These are phyloP conservation scores for Polietes domitor DNA, from an alignment of 2,888 invertebrate species.

Conservation along the genomic window DNA sequence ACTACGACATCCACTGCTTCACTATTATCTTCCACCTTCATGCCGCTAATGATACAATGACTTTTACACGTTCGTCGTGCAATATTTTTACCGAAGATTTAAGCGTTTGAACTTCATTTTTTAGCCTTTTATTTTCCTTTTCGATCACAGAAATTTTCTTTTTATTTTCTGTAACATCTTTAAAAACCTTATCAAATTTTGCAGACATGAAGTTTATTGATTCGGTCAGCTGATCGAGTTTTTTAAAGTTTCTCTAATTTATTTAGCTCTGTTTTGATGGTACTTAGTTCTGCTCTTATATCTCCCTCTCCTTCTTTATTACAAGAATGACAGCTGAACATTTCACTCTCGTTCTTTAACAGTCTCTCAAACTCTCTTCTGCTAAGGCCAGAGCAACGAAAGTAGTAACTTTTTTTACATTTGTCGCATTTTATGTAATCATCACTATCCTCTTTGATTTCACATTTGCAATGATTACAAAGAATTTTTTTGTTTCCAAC, in stretches of 20 bases:
- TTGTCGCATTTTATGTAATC: conserved; percentile 35
- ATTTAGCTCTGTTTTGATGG: conserved; percentile 22
- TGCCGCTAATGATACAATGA: conserved; percentile 20
- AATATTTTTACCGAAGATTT: conserved; percentile 29
- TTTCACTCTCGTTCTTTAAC: conserved; percentile 9
- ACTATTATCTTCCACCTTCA: neutral
- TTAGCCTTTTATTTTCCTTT: conserved; percentile 34
- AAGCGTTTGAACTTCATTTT: conserved; percentile 9
- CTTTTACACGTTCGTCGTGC: conserved; percentile 1
- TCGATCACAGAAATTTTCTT: conserved; percentile 1
- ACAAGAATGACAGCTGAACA: neutral
- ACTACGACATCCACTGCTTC: conserved; percentile 14
- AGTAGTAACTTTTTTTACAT: conserved; percentile 22
- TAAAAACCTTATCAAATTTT: conserved; percentile 23
- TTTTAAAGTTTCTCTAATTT: conserved; percentile 12
- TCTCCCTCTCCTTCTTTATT: neutral
- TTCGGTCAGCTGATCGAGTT: conserved; percentile 25
- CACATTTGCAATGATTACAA: conserved; percentile 27
- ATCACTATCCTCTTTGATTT: conserved; percentile 30
- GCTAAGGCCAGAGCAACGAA: conserved; percentile 23
- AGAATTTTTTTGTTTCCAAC: conserved; percentile 7
- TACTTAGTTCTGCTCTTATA: neutral
- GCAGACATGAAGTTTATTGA: conserved; percentile 15
- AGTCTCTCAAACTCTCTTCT: conserved; percentile 29
- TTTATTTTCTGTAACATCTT: conserved; percentile 21